phyloP scores from a whole-genome alignment of 1,140 invertebrate species.

The Drosophila azteca region DNA sequence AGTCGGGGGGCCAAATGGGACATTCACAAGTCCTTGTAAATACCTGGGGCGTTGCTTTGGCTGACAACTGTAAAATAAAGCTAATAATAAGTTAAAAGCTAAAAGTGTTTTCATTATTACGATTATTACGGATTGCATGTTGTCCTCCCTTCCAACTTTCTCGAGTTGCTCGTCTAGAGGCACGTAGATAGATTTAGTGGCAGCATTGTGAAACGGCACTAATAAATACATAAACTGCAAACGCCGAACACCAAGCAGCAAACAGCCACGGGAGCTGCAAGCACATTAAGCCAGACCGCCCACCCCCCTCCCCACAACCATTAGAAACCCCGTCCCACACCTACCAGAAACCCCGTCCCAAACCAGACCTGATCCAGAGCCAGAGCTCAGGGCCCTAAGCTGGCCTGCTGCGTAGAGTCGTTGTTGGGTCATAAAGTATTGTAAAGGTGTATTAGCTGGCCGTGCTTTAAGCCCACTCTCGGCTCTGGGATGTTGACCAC shows the following conservation, averaged over 20 bases:
- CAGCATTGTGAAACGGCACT: slow-evolving; percentile 46
- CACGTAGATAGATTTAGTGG: slow-evolving; percentile 40
- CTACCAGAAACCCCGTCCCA: not conserved
- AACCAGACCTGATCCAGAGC: not conserved
- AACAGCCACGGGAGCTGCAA: slow-evolving; percentile 27
- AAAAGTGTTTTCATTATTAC: slow-evolving; percentile 79
- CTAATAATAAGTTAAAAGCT: slow-evolving; percentile 82
- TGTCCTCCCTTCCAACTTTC: slow-evolving; percentile 3
- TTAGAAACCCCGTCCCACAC: slow-evolving; percentile 6
- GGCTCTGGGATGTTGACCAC: slow-evolving; percentile 17
- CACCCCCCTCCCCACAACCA: slow-evolving; percentile 8
- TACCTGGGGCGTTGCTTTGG: slow-evolving; percentile 61
- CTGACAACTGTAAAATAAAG: slow-evolving; percentile 68
- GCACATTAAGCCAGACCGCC: slow-evolving; percentile 43
- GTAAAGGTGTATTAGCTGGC: slow-evolving; percentile 55
- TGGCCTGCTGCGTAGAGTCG: not conserved
- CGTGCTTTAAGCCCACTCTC: slow-evolving; percentile 44
- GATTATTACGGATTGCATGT: slow-evolving; percentile 68
- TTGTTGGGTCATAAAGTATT: slow-evolving; percentile 53
- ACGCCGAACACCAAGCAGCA: slow-evolving; percentile 49
- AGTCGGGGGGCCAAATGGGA: slow-evolving; percentile 30
- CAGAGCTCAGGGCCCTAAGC: slow-evolving; percentile 11
- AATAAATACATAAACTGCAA: slow-evolving; percentile 62
- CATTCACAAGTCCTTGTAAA: slow-evolving; percentile 50
- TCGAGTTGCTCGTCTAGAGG: not conserved